phyloP scores from a whole-genome alignment of 2,797 vertebrate species.

The Limnodromus scolopaceus region DNA sequence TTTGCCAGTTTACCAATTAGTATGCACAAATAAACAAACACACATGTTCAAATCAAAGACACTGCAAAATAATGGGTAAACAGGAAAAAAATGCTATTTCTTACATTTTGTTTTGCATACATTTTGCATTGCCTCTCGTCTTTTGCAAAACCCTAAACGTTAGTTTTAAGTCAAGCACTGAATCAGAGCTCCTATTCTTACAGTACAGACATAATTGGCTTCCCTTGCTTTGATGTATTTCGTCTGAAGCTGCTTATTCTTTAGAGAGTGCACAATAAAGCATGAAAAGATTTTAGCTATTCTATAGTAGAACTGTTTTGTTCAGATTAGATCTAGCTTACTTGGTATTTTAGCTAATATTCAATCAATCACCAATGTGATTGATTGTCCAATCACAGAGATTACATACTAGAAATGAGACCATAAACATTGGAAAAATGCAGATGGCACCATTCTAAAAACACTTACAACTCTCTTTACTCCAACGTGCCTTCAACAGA shows the following conservation, averaged over 20 bases:
- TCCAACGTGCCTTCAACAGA: neutral
- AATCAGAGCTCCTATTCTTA: neutral
- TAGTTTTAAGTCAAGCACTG: neutral
- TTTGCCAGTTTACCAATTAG: neutral
- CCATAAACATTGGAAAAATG: neutral
- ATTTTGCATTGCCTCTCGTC: neutral
- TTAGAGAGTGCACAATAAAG: neutral
- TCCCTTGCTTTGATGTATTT: conserved; percentile 3
- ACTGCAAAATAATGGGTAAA: neutral
- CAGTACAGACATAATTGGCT: neutral
- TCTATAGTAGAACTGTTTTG: neutral
- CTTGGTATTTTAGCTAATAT: neutral
- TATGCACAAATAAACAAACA: neutral
- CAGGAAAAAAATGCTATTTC: neutral
- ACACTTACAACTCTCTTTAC: neutral
- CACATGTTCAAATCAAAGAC: neutral
- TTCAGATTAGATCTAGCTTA: neutral
- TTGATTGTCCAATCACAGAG: neutral
- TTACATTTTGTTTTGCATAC: neutral
- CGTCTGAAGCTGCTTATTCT: neutral
- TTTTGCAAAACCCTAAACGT: neutral
- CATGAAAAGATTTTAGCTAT: neutral
- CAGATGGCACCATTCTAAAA: neutral
- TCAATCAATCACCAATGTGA: too few species aligned
- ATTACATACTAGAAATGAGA: neutral